Conservation (phyloP, 1,140 invertebrate genomes). For the Heliconius hewitsoni region DNA sequence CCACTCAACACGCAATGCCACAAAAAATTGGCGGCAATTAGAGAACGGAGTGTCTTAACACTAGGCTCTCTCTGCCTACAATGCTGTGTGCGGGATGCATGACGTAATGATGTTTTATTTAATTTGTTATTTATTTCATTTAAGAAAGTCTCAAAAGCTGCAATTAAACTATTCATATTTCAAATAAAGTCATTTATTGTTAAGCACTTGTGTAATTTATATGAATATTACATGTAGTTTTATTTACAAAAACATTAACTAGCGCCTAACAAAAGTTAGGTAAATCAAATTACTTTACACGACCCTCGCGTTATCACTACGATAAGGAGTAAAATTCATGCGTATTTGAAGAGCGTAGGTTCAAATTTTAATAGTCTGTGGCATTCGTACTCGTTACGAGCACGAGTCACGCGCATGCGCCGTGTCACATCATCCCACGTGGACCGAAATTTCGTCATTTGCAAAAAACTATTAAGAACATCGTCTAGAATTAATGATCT, state of each 20-base stretch:
- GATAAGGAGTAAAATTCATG: not conserved
- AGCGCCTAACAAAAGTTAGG: not conserved
- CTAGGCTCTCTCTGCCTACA: no score
- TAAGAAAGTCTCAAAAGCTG: no score
- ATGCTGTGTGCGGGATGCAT: no score
- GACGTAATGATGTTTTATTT: no score
- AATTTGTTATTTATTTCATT: no score
- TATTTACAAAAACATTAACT: not conserved
- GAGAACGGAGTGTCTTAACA: no score
- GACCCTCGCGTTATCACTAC: conserved; percentile 3
- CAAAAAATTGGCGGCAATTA: no score
- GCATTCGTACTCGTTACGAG: conserved; percentile 16
- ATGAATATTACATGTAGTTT: not conserved
- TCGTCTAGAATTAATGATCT: not conserved
- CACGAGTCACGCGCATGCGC: conserved; percentile 36
- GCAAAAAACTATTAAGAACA: conserved; percentile 10
- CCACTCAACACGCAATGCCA: no score
- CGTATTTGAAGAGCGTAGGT: not conserved
- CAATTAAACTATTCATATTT: no score
- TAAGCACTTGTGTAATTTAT: not conserved
- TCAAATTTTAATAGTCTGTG: conserved; percentile 14
- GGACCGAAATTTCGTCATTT: conserved; percentile 16
- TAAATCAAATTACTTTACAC: not conserved
- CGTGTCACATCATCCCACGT: conserved; percentile 36
- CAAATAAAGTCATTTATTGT: no score